These are phyloP conservation scores for Carpatolechia fugitivella DNA, from an alignment of 2,888 invertebrate species.

Conservation along the genomic window DNA sequence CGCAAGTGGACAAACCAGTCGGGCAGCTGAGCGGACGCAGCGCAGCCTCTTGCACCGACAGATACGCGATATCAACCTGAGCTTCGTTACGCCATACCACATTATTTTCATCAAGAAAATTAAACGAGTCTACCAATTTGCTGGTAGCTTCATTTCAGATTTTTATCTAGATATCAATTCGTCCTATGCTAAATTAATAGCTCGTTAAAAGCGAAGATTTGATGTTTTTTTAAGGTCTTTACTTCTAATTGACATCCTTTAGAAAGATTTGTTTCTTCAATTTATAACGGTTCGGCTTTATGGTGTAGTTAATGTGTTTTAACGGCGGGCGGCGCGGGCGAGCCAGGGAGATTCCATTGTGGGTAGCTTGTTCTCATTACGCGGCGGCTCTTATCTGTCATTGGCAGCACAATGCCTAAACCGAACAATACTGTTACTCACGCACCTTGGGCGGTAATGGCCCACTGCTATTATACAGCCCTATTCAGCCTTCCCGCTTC, in stretches of 20 bases:
- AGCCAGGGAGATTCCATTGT: conserved; percentile 52
- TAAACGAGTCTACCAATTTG: not conserved
- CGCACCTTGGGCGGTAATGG: conserved; percentile 46
- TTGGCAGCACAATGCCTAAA: conserved; percentile 64
- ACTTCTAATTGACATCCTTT: conserved; percentile 3
- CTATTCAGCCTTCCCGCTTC: conserved; percentile 27
- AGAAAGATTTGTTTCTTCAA: conserved; percentile 3
- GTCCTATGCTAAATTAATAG: too few relatives aligned
- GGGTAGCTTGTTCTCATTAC: conserved; percentile 57
- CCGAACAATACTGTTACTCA: conserved; percentile 57
- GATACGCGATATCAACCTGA: conserved; percentile 10
- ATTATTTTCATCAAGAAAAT: not conserved
- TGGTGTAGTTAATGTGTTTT: conserved; percentile 11
- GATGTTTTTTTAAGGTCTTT: not conserved
- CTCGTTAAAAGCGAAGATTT: too few relatives aligned
- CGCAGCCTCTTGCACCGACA: conserved; percentile 20
- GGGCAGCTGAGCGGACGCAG: conserved; percentile 67
- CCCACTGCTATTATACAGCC: conserved; percentile 30
- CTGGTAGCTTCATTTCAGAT: not conserved
- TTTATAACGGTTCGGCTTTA: conserved; percentile 8
- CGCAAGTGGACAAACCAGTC: conserved; percentile 78
- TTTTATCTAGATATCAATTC: too few relatives aligned
- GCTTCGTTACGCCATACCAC: conserved; percentile 3
- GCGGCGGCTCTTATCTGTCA: conserved; percentile 67
- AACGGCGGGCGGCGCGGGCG: conserved; percentile 27